A percentile compares a stretch with the other conserved stretches of the same genome.
phyloP scores from a whole-genome alignment of 1,140 invertebrate species.

The Heliothis subflexa region DNA sequence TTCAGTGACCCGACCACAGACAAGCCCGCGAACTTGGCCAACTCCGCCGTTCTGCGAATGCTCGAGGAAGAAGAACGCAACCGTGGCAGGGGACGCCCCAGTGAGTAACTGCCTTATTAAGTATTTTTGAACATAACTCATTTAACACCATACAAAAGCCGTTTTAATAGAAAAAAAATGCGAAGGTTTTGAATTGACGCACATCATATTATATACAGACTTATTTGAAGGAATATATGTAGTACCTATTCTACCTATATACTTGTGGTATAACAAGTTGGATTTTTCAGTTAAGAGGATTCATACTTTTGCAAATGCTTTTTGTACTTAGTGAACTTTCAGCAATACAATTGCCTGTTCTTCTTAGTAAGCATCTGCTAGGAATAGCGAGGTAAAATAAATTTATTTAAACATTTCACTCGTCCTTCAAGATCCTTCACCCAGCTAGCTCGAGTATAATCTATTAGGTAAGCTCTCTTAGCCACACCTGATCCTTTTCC shows the following conservation, averaged over 20 bases:
- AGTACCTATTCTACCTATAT: too few species aligned
- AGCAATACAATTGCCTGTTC: too few species aligned
- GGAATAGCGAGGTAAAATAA: background rate
- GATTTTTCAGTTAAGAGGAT: too few species aligned
- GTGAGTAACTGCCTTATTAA: slow-evolving; percentile 83
- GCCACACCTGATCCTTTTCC: background rate
- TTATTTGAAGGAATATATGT: too few species aligned
- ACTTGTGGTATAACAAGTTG: too few species aligned
- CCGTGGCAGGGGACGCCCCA: slow-evolving; percentile 84
- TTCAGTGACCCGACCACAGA: slow-evolving; percentile 89
- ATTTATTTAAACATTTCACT: background rate
- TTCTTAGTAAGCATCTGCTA: too few species aligned
- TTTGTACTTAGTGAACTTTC: too few species aligned
- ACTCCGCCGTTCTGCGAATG: slow-evolving; percentile 93
- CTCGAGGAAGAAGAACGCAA: slow-evolving; percentile 92
- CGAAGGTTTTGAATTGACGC: too few species aligned
- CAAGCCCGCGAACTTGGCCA: slow-evolving; percentile 92
- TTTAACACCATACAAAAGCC: background rate
- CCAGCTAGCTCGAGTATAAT: background rate
- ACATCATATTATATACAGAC: too few species aligned
- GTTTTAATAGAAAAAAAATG: too few species aligned
- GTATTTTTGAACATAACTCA: background rate
- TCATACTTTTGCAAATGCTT: too few species aligned
- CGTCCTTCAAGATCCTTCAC: background rate
- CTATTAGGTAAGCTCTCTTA: slow-evolving; percentile 3